Evolutionary conservation across 2,888 invertebrate genomes (phyloP).

Genomic region (Aleiodes alternator): DNA sequence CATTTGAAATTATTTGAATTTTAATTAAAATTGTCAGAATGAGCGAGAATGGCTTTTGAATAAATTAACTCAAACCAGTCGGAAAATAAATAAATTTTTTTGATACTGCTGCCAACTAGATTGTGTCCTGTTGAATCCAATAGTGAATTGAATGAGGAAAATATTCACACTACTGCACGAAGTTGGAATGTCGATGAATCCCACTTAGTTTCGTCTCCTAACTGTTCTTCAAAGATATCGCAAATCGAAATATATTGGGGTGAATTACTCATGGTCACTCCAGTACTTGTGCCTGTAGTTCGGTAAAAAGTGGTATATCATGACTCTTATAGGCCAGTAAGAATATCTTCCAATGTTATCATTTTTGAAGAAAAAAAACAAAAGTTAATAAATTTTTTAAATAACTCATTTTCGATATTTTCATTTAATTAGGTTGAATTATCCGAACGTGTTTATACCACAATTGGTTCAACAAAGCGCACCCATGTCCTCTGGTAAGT

Average conservation of each 20-base stretch:
- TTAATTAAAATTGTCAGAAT: conserved; percentile 16
- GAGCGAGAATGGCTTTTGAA: background rate
- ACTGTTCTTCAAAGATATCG: conserved; percentile 62
- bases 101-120: conserved; percentile 12
- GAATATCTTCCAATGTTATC: conserved; percentile 3
- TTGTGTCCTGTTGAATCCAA: background rate
- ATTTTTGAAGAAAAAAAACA: too few relatives aligned
- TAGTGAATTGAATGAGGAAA: conserved; percentile 32
- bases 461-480: background rate
- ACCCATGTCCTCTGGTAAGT: conserved; percentile 10
- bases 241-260: conserved; percentile 62
- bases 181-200: conserved; percentile 53
- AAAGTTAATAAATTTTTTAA: background rate
- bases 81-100: background rate
- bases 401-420: background rate
- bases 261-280: conserved; percentile 48
- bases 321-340: conserved; percentile 20
- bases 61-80: conserved; percentile 18
- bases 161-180: conserved; percentile 50
- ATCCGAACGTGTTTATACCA: background rate
- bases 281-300: conserved; percentile 55
- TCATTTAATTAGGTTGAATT: conserved; percentile 23
- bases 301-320: conserved; percentile 3
- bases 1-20: background rate
- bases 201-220: conserved; percentile 61